Conservation (phyloP, 2,797 vertebrate genomes). For the Australoheros facetus region DNA sequence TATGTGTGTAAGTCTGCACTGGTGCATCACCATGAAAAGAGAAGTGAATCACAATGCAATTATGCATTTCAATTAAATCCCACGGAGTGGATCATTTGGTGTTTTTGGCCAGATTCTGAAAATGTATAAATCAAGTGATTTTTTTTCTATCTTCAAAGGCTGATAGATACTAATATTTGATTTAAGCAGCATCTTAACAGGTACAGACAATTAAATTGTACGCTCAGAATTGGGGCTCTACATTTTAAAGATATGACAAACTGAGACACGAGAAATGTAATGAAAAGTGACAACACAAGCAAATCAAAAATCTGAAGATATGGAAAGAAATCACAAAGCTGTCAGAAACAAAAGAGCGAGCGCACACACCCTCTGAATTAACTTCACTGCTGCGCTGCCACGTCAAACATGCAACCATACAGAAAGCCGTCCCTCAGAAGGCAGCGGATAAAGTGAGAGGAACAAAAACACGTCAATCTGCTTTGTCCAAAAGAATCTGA, state of each 20-base stretch:
- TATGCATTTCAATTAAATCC: conserved; percentile 68
- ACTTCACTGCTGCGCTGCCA: conserved; percentile 53
- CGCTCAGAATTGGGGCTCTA: conserved; percentile 19
- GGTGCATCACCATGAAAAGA: conserved; percentile 37
- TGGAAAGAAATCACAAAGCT: conserved; percentile 69
- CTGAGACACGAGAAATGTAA: conserved; percentile 55
- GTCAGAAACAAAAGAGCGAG: conserved; percentile 47
- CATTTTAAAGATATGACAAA: conserved; percentile 49
- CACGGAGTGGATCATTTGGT: conserved; percentile 46
- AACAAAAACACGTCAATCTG: conserved; percentile 77
- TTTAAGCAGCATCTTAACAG: conserved; percentile 34
- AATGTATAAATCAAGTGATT: conserved; percentile 53
- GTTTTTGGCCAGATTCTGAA: conserved; percentile 46
- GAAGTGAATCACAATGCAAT: conserved; percentile 69
- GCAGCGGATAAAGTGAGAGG: conserved; percentile 53
- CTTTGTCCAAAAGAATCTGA: conserved; percentile 66
- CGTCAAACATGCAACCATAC: conserved; percentile 61
- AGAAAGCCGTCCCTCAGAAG: conserved; percentile 59
- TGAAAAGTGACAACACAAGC: conserved; percentile 69
- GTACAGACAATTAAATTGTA: conserved; percentile 41
- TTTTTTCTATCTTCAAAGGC: conserved; percentile 16
- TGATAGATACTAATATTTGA: conserved; percentile 21
- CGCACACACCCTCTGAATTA: conserved; percentile 61
- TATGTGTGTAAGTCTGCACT: conserved; percentile 24
- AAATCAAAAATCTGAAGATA: conserved; percentile 62